A percentile compares a stretch with the other conserved stretches of the same genome.
Evolutionary conservation across 2,888 invertebrate genomes (phyloP).

Genomic region (Drosophila bunnanda): DNA sequence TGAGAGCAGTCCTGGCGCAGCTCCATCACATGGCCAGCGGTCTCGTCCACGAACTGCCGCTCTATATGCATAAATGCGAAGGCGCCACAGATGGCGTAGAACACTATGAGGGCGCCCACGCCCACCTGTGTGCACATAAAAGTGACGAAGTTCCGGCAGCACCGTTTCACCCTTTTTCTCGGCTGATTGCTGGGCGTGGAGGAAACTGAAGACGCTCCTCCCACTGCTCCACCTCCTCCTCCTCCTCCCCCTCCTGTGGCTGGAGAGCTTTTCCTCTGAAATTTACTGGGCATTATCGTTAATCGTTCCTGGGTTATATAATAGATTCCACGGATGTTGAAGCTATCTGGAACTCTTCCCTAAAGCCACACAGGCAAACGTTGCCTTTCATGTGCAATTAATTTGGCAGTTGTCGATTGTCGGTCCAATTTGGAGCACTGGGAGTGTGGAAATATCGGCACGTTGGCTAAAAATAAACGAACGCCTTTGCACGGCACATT

Average conservation of each 20-base stretch:
- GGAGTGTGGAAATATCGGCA: constrained; percentile 56
- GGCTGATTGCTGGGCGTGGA: constrained; percentile 89
- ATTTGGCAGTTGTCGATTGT: constrained; percentile 40
- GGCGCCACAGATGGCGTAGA: constrained; percentile 94
- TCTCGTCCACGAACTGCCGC: constrained; percentile 86
- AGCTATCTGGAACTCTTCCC: constrained; percentile 1
- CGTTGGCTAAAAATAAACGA: constrained; percentile 71
- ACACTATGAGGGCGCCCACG: constrained; percentile 93
- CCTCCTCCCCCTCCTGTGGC: constrained; percentile 33
- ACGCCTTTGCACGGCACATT: constrained; percentile 60
- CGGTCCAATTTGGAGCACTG: constrained; percentile 26
- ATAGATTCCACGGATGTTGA: constrained; percentile 2
- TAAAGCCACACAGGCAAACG: constrained; percentile 12
- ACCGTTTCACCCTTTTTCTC: constrained; percentile 92
- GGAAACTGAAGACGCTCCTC: constrained; percentile 85
- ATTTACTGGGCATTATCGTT: constrained; percentile 65
- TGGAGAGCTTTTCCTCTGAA: constrained; percentile 69
- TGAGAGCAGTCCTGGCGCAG: constrained; percentile 87
- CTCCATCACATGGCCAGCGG: constrained; percentile 86
- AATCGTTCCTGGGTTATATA: constrained; percentile 21
- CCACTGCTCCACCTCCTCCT: constrained; percentile 36
- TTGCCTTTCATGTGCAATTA: constrained; percentile 33
- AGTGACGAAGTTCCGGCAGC: constrained; percentile 93
- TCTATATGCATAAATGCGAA: constrained; percentile 92
- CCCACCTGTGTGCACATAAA: constrained; percentile 97